These are phyloP conservation scores for Tubulanus polymorphus DNA, from an alignment of 2,888 invertebrate species.

Conservation along the genomic window DNA sequence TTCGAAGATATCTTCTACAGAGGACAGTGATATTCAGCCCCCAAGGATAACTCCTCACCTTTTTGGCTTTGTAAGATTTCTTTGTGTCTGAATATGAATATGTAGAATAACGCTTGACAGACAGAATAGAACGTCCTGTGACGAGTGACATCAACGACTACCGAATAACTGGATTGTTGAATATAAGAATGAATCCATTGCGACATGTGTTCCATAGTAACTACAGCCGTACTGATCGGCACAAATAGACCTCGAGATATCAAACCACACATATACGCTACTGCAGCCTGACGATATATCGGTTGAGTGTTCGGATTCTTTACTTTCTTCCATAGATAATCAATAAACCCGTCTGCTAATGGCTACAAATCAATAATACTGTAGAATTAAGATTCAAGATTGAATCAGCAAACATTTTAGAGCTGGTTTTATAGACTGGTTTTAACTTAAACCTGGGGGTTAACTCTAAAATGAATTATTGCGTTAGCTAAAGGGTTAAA, in stretches of 20 bases:
- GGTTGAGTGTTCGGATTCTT: constrained; percentile 63
- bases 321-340: constrained; percentile 71
- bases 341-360: constrained; percentile 64
- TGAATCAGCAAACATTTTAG: too few relatives aligned
- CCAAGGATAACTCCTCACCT: too few relatives aligned
- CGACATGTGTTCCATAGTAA: constrained; percentile 67
- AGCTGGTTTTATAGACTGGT: too few relatives aligned
- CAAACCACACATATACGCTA: constrained; percentile 73
- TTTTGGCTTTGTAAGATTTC: constrained; percentile 73
- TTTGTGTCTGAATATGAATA: constrained; percentile 83
- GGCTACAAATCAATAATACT: constrained; percentile 26
- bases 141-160: constrained; percentile 62
- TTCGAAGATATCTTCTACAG: too few relatives aligned
- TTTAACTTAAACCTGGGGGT: too few relatives aligned
- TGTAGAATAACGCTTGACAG: constrained; percentile 88
- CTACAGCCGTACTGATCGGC: constrained; percentile 62
- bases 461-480: too few relatives aligned
- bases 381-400: too few relatives aligned
- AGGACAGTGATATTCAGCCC: too few relatives aligned
- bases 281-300: constrained; percentile 66
- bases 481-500: too few relatives aligned
- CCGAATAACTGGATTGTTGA: constrained; percentile 54
- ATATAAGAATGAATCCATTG: constrained; percentile 84
- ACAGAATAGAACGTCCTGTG: constrained; percentile 88
- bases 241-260: constrained; percentile 67